Conservation (phyloP, 2,888 invertebrate species). For the Azorinus chamasolen region DNA sequence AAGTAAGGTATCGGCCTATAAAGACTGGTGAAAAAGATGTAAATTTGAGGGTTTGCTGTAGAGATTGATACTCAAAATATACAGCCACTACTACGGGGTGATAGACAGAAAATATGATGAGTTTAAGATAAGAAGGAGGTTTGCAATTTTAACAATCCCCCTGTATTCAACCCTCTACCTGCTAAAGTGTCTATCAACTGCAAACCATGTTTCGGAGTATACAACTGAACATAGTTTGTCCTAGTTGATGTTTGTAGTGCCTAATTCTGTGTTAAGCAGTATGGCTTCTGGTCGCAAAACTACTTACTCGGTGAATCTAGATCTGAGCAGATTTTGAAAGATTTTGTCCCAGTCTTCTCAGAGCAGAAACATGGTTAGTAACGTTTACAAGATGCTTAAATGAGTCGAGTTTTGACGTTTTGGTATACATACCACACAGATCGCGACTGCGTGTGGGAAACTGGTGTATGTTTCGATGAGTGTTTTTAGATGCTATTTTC, state of each 20-base stretch:
- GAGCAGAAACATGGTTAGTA: not conserved
- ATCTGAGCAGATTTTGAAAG: not conserved
- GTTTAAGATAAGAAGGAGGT: constrained; percentile 34
- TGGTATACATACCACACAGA: constrained; percentile 47
- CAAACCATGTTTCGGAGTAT: too few relatives aligned
- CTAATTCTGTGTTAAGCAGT: too few relatives aligned
- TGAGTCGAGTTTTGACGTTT: constrained; percentile 30
- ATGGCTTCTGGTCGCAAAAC: too few relatives aligned
- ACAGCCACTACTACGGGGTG: constrained; percentile 21
- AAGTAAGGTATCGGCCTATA: constrained; percentile 55
- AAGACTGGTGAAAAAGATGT: constrained; percentile 58
- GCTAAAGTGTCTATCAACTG: too few relatives aligned
- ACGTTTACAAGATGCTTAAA: too few relatives aligned
- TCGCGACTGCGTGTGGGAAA: constrained; percentile 62
- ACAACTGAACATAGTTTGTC: too few relatives aligned
- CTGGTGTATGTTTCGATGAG: constrained; percentile 55
- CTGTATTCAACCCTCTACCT: constrained; percentile 20
- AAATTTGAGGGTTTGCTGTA: constrained; percentile 13
- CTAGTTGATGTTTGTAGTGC: too few relatives aligned
- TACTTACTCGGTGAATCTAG: too few relatives aligned
- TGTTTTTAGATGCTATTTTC: constrained; percentile 66
- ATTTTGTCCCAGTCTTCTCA: not conserved
- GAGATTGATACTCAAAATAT: not conserved
- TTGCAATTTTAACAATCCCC: constrained; percentile 50
- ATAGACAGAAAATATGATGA: constrained; percentile 63